Conservation (phyloP, 2,888 invertebrate species). For the Erpobdella octoculata region DNA sequence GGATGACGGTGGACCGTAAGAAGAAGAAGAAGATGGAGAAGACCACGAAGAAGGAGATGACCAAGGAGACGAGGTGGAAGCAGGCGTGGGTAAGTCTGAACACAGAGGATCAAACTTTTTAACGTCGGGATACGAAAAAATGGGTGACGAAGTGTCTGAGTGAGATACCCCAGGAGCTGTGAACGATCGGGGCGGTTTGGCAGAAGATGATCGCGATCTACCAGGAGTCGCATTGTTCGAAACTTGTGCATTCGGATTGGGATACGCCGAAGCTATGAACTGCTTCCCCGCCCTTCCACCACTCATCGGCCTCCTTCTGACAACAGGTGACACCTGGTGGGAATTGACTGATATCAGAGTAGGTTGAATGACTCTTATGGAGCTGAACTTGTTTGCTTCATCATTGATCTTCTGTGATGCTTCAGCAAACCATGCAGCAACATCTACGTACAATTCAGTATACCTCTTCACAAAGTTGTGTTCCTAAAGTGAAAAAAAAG, state of each 20-base stretch:
- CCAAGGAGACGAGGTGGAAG: conserved; percentile 1
- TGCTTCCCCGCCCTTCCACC: neutral
- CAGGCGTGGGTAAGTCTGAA: conserved; percentile 19
- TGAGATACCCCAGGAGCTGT: conserved; percentile 5
- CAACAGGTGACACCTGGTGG: neutral
- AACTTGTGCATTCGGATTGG: neutral
- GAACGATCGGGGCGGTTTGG: neutral
- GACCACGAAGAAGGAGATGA: conserved; percentile 8
- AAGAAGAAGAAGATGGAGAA: neutral
- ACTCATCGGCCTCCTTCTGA: neutral
- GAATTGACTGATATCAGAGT: neutral
- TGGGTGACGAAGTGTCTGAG: neutral
- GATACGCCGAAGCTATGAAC: neutral
- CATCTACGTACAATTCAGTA: conserved; percentile 60
- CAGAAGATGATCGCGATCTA: neutral
- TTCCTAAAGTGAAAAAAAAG: conserved; percentile 53
- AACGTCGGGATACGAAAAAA: conserved; percentile 14
- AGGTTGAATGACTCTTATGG: neutral
- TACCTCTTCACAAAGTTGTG: conserved; percentile 79
- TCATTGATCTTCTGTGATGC: conserved; percentile 8
- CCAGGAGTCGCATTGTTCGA: neutral
- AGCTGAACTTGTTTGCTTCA: neutral
- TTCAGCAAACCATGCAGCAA: conserved; percentile 67
- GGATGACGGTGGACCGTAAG: neutral
- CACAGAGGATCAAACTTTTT: conserved; percentile 23